phyloP scores from a whole-genome alignment of 2,113 vertebrate species.

The Oryzias celebensis region DNA sequence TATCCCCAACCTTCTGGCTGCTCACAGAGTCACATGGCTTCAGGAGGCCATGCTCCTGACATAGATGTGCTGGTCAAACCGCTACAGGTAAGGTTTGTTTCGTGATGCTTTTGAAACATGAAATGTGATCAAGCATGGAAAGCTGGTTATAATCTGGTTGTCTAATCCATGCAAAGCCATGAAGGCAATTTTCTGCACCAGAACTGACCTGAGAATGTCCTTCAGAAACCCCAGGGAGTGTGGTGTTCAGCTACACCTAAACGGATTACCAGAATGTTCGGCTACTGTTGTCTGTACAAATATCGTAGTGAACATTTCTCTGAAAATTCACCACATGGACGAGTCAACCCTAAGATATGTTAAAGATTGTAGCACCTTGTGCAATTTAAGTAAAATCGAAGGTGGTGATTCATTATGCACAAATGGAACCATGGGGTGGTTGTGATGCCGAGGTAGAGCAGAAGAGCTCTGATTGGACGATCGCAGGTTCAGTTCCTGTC shows the following conservation, averaged over 20 bases:
- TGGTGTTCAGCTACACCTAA: too few species aligned
- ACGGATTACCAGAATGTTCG: too few species aligned
- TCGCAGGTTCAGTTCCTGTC: too few species aligned
- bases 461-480: too few species aligned
- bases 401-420: conserved; percentile 35
- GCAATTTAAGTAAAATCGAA: conserved; percentile 15
- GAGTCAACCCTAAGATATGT: conserved; percentile 17
- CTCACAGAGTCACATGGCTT: conserved; percentile 83
- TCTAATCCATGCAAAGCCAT: too few species aligned
- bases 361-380: conserved; percentile 2
- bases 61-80: conserved; percentile 82
- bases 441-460: too few species aligned
- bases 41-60: conserved; percentile 82
- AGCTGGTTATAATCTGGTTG: too few species aligned
- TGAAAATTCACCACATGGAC: conserved; percentile 4
- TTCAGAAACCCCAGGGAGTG: too few species aligned
- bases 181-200: too few species aligned
- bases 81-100: conserved; percentile 78
- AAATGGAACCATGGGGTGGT: background rate
- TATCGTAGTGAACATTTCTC: background rate
- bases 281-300: too few species aligned
- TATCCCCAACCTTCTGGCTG: conserved; percentile 31
- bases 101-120: background rate
- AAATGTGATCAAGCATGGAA: background rate
- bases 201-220: too few species aligned